Base-by-base conservation (phyloP, 2,113 vertebrate genomes). In the Scomber colias region DNA sequence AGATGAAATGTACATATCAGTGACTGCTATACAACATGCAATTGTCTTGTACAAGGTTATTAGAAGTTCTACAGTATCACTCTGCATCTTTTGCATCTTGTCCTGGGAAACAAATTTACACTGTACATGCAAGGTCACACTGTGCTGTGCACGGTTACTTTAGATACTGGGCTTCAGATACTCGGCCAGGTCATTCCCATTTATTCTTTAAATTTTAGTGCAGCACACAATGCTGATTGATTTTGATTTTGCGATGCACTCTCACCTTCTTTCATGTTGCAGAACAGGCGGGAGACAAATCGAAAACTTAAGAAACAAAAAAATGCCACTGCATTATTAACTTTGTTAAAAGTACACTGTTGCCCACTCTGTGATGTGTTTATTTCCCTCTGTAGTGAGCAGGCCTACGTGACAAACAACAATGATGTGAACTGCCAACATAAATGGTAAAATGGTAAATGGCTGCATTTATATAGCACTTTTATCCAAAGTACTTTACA, bases 251-350 rank as follows among this genome's bases (percentile, higher is more conserved):
- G 16, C n/a, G 30, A 51, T 54, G 1, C 24, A 56, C 72, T 62
- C 72, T 57, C 51, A 27, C 12, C 12, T 64, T 81, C 7, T 27
- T 57, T 77, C 48, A 51, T 60, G 8, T 31, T 55, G 51, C 59
- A 66, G 61, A 71, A 12, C 4, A 44, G 17, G 46, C 49, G 64
- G 30, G 24, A 67, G 63, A 75, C 11, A 79, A 27, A 27, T 27
- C 24, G 24, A 27, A 27, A 27, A 27, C 24, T 27, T 27, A 27
- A 27, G 24, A 27, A 77, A 79, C n/a, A 50, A 81, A 62, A 49
- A 44, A 11, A 82, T 81, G 80, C 75, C 12, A 66, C 54, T 60
- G 62, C 60, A 85, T 87, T 72, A 89, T 80, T 64, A 85, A 44
- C 77, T n/a, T 45, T 71, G 31, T 78, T 84, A 69, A 81, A 86